A percentile compares a stretch with the other conserved stretches of the same genome.
These are phyloP conservation scores for Argyra leucocephala DNA, from an alignment of 2,888 invertebrate species.

Conservation along the genomic window DNA sequence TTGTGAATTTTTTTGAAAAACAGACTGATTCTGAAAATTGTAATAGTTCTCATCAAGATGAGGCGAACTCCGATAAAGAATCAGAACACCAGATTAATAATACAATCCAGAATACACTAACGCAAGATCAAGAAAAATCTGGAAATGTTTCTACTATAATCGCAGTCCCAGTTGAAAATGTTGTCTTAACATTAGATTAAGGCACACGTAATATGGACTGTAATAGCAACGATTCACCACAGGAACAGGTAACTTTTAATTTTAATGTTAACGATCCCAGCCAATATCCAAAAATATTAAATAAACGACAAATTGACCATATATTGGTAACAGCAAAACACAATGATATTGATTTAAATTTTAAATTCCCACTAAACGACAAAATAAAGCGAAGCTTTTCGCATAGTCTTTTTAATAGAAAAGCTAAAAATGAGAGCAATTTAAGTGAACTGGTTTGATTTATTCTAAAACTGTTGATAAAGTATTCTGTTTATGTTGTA, in stretches of 20 bases:
- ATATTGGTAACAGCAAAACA: conserved; percentile 8
- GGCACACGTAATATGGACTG: conserved; percentile 7
- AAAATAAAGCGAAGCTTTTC: neutral
- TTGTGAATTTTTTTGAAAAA: too few relatives aligned
- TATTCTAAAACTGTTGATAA: conserved; percentile 8
- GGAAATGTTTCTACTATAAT: too few relatives aligned
- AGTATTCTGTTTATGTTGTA: conserved; percentile 9
- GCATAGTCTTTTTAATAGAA: conserved; percentile 9
- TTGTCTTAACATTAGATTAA: conserved; percentile 3
- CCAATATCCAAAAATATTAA: conserved; percentile 9
- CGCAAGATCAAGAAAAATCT: neutral
- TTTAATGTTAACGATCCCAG: conserved; percentile 6
- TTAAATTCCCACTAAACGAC: conserved; percentile 7
- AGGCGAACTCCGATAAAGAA: too few relatives aligned
- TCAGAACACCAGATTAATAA: neutral
- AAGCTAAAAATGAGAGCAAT: conserved; percentile 8
- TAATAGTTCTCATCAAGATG: too few relatives aligned
- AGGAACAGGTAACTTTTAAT: conserved; percentile 9
- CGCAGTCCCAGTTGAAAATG: too few relatives aligned
- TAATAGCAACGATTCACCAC: conserved; percentile 8
- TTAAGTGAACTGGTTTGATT: conserved; percentile 6
- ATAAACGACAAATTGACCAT: too few relatives aligned
- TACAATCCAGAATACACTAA: neutral
- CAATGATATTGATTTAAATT: conserved; percentile 9
- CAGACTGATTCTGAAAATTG: too few relatives aligned